Evolutionary conservation across 1,140 invertebrate genomes (phyloP).

Genomic region (Drosophila elegans): DNA sequence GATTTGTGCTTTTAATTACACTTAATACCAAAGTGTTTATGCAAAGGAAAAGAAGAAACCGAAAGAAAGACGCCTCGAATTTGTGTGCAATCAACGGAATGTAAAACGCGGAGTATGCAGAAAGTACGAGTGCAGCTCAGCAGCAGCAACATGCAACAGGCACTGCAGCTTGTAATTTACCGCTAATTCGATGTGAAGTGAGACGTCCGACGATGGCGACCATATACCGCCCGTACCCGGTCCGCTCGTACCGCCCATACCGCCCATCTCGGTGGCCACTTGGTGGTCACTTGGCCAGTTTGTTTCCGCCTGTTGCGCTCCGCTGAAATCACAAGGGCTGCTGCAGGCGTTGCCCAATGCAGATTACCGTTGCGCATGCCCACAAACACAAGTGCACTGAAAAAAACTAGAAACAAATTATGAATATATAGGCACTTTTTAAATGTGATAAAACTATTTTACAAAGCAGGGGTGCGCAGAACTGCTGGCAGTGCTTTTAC

Average conservation of each 20-base stretch:
- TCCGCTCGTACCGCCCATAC: background rate
- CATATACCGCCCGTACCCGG: background rate
- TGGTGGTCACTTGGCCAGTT: conserved; percentile 50
- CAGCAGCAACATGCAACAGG: conserved; percentile 36
- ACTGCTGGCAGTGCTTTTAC: no score
- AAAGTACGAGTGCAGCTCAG: conserved; percentile 31
- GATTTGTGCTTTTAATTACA: conserved; percentile 65
- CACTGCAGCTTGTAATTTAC: conserved; percentile 72
- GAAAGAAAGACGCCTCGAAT: conserved; percentile 43
- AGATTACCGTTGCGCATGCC: conserved; percentile 44
- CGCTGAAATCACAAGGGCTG: conserved; percentile 34
- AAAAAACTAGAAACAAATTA: no score
- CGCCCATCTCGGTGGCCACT: background rate
- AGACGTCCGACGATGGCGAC: conserved; percentile 51
- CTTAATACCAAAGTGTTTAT: conserved; percentile 52
- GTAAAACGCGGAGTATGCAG: conserved; percentile 52
- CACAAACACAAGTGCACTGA: conserved; percentile 8
- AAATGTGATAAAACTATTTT: no score
- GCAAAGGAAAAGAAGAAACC: conserved; percentile 32
- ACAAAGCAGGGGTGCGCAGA: no score
- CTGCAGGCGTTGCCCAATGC: conserved; percentile 32
- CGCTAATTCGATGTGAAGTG: conserved; percentile 75
- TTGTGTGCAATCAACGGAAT: conserved; percentile 69
- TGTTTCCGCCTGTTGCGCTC: conserved; percentile 70
- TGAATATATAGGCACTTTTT: no score